phyloP scores from a whole-genome alignment of 2,113 vertebrate genomes.

The Datnioides undecimradiatus region DNA sequence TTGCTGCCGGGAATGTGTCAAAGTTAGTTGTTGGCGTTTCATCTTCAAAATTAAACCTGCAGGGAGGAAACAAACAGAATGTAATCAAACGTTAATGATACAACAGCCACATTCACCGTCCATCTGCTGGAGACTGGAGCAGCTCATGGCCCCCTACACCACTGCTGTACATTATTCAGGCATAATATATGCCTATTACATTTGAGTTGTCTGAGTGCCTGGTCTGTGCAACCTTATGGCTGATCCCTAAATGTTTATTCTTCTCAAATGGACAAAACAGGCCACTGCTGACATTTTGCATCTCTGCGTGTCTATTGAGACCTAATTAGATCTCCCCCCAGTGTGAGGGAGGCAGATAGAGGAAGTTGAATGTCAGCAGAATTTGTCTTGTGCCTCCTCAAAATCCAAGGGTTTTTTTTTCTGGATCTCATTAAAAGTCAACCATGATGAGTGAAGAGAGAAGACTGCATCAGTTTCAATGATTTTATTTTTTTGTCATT shows the following conservation, averaged over 20 bases:
- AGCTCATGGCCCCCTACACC: conserved; percentile 9
- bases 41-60: conserved; percentile 96
- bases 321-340: conserved; percentile 57
- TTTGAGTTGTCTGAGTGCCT: conserved; percentile 2
- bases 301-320: conserved; percentile 52
- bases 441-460: background rate
- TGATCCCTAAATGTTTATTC: conserved; percentile 27
- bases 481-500: background rate
- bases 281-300: conserved; percentile 53
- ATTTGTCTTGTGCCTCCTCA: conserved; percentile 16
- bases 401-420: conserved; percentile 12
- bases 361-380: conserved; percentile 6
- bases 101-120: background rate
- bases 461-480: background rate
- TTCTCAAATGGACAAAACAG: conserved; percentile 22
- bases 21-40: conserved; percentile 98
- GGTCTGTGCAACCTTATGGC: conserved; percentile 19
- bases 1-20: conserved; percentile 96
- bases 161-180: conserved; percentile 16
- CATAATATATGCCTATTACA: conserved; percentile 12
- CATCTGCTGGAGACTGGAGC: background rate
- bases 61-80: conserved; percentile 39
- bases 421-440: conserved; percentile 29
- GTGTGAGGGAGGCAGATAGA: conserved; percentile 17
- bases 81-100: conserved; percentile 14